A percentile compares a stretch with the other conserved stretches of the same genome.
These are phyloP conservation scores for Bothrops jararaca DNA, from an alignment of 2,113 vertebrate genomes.

Conservation along the genomic window DNA sequence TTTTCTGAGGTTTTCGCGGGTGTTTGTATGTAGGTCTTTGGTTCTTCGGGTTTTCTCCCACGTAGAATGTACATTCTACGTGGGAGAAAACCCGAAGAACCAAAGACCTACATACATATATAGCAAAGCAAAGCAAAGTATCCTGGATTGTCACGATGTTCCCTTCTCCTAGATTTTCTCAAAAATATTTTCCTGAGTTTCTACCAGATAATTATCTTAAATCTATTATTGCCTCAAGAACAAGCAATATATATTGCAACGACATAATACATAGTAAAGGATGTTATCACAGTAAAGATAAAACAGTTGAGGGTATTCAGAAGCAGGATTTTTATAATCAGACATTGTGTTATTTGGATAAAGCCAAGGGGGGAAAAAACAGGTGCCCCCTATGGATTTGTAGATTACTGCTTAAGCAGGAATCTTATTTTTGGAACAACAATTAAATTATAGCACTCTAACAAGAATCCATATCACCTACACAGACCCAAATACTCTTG, in stretches of 20 bases:
- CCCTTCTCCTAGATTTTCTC: not conserved
- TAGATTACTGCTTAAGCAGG: not conserved
- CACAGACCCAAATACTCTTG: not conserved
- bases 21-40: no score
- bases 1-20: no score
- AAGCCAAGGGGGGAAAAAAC: not conserved
- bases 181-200: not conserved
- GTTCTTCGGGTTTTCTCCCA: no score
- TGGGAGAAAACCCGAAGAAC: no score
- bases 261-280: not conserved
- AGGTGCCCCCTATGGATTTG: not conserved
- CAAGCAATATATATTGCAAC: not conserved
- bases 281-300: not conserved
- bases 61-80: no score
- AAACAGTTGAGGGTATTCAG: not conserved
- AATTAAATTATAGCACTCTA: conserved; percentile 23
- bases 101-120: no score
- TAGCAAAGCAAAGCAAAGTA: not conserved
- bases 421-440: conserved; percentile 7
- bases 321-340: not conserved
- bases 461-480: conserved; percentile 3
- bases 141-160: not conserved
- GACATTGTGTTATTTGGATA: not conserved
- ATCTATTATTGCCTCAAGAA: not conserved
- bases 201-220: not conserved